Base-by-base conservation (phyloP, 2,797 vertebrate species). In the Phataginus tetradactyla region DNA sequence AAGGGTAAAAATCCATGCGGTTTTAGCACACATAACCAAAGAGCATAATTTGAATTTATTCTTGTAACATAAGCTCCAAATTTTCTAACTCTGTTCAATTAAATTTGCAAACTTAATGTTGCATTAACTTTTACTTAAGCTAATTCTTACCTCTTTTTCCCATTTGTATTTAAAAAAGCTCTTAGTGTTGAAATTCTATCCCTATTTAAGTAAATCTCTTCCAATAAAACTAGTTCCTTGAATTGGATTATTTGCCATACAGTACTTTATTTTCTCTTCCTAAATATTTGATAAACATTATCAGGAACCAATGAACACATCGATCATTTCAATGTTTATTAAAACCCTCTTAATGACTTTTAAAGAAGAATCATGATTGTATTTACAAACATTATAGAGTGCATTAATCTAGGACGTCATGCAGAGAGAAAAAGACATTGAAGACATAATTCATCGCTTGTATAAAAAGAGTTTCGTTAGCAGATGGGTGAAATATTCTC, bases 211-310 rank as follows among this genome's bases (percentile, higher is more conserved):
- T 20, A 93, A 95, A 85, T 93, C 2, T 69, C 32, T 89, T 91
- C 4, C 69, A 91, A 93, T 84, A 90, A 87, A 83, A 95, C 29
- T 86, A 91, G n/a, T 53, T 94, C 45, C 57, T 83, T 91, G 90
- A 97, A 96, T 87, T 96, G 72, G 37, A 75, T 78, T 96, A 86
- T 90, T 96, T 95, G 49, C 79, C 81, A 89, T 83, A 90, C 5
- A 91, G 79, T 75, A 66, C 59, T 96, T 88, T 86, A 71, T 96
- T 66, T 97, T 95, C 64, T 97, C 59, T 92, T 91, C 69, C 69
- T 97, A 84, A 97, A 96, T 94, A 96, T 96, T 97, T 98, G 95
- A 77, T 96, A 97, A 97, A 94, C 84, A 96, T 84, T 97, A 87
- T 97, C 61, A 95, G 49, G 68, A 96, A 89, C 39, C 96, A 97